Conservation (phyloP, 92 coral and sea anemone genomes). For the Phenganax marumi region DNA sequence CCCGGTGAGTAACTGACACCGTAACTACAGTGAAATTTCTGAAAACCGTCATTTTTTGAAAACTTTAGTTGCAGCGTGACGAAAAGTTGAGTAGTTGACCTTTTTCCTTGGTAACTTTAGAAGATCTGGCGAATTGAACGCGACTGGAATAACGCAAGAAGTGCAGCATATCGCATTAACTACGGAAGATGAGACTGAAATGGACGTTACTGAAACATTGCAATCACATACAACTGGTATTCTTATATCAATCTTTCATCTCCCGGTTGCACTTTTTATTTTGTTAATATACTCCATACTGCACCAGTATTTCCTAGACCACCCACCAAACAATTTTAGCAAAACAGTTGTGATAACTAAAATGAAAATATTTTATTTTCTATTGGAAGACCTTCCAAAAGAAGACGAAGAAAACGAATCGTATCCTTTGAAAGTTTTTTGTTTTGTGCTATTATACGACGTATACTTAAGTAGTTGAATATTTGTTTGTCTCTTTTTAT, state of each 20-base stretch:
- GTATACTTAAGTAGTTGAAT: neutral
- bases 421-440: conserved; percentile 55
- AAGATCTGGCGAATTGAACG: conserved; percentile 72
- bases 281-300: neutral
- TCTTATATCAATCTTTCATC: neutral
- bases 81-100: neutral
- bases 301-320: no score
- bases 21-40: no score
- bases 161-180: conserved; percentile 66
- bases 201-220: conserved; percentile 76
- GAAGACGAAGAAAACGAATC: conserved; percentile 36
- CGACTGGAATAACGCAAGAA: conserved; percentile 64
- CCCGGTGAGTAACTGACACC: conserved; percentile 52
- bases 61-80: neutral
- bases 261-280: neutral
- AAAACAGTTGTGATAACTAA: neutral
- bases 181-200: conserved; percentile 66
- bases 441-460: neutral
- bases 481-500: no score
- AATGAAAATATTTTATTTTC: neutral
- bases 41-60: neutral
- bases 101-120: conserved; percentile 41
- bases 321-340: no score
- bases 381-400: conserved; percentile 27
- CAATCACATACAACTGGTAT: conserved; percentile 41